These are phyloP conservation scores for Tapirus terrestris DNA, from an alignment of 2,113 vertebrate species.

Conservation along the genomic window DNA sequence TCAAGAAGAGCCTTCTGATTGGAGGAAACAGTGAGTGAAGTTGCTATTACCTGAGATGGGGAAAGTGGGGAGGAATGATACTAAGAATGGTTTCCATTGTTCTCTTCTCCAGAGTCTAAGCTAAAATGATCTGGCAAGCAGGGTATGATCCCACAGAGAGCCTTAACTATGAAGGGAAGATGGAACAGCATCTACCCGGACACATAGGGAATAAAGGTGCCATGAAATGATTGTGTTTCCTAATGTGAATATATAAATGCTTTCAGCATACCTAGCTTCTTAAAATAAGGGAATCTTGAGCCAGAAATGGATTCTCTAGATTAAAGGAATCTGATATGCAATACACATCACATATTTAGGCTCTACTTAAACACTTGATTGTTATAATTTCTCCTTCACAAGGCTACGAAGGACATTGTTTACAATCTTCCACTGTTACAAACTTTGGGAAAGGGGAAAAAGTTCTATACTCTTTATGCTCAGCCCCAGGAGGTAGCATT, in stretches of 20 bases:
- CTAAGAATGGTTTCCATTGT: neutral
- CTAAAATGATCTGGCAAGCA: neutral
- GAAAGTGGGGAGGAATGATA: neutral
- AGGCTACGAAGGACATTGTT: neutral
- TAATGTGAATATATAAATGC: neutral
- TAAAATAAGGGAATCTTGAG: neutral
- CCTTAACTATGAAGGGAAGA: neutral
- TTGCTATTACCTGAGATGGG: neutral
- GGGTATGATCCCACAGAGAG: neutral
- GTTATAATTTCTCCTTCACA: neutral
- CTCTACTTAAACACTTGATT: neutral
- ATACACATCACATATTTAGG: neutral
- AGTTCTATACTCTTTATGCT: neutral
- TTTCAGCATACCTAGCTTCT: neutral
- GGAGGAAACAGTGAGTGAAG: neutral
- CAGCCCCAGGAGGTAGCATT: neutral
- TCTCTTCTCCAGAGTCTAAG: neutral
- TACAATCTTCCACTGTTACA: neutral
- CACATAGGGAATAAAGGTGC: neutral
- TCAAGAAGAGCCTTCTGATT: neutral
- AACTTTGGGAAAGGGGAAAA: neutral
- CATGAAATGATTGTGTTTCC: neutral
- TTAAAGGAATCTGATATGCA: slow-evolving; percentile 3
- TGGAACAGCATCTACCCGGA: neutral
- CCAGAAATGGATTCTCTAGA: neutral